Evolutionary conservation across 2,797 vertebrate genomes (phyloP).

Genomic region (Cirrhinus molitorella): DNA sequence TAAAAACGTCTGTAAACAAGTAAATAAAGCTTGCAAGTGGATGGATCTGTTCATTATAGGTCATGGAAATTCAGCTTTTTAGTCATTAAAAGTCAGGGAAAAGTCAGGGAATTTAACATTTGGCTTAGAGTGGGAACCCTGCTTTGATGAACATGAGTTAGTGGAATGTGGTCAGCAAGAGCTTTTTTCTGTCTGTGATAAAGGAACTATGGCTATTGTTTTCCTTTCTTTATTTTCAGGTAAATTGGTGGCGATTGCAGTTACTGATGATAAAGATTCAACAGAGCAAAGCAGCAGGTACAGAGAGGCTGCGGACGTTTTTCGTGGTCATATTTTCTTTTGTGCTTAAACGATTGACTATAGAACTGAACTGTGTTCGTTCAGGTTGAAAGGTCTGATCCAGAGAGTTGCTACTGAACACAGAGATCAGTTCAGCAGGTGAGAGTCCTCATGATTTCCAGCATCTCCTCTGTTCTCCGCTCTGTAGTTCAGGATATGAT

Average conservation of each 20-base stretch:
- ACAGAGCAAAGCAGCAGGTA: conserved; percentile 92
- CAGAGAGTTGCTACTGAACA: conserved; percentile 92
- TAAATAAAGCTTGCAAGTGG: no score
- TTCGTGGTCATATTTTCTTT: neutral
- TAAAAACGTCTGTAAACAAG: no score
- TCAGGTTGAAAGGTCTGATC: conserved; percentile 91
- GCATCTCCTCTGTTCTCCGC: no score
- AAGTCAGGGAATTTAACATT: no score
- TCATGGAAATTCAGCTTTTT: no score
- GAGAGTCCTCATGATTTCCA: conserved; percentile 52
- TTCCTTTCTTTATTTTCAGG: conserved; percentile 77
- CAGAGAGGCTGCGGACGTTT: conserved; percentile 44
- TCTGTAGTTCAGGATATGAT: no score
- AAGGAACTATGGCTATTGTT: neutral
- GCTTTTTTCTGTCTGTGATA: neutral
- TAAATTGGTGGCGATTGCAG: conserved; percentile 93
- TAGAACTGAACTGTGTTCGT: conserved; percentile 51
- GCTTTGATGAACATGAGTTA: no score
- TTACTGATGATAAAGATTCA: conserved; percentile 94
- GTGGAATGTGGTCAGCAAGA: neutral
- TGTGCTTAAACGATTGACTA: conserved; percentile 5
- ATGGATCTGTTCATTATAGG: no score
- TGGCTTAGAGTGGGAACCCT: no score
- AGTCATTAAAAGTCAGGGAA: no score
- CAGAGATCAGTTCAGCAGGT: conserved; percentile 93